A percentile compares a stretch with the other conserved stretches of the same genome.
phyloP scores from a whole-genome alignment of 2,113 vertebrate species.

The Trinectes maculatus region DNA sequence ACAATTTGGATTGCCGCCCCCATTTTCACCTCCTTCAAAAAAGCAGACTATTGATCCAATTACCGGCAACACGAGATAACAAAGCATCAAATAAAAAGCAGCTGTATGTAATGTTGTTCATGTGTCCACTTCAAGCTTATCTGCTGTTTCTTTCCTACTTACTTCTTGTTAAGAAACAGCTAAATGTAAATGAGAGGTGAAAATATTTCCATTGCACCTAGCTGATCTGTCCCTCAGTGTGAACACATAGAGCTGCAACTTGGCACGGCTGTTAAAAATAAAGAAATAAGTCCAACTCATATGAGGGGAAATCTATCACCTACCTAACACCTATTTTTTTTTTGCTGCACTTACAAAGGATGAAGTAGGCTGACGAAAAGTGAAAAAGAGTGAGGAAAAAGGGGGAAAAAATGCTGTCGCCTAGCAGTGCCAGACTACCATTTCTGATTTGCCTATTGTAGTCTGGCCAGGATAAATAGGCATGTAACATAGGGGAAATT shows the following conservation, averaged over 20 bases:
- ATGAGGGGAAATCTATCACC: neutral
- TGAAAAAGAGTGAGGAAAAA: conserved; percentile 20
- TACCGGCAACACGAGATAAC: conserved; percentile 30
- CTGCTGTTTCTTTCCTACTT: no score
- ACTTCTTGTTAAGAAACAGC: no score
- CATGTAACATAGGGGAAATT: conserved; percentile 30
- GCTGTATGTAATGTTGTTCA: neutral
- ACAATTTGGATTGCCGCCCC: conserved; percentile 25
- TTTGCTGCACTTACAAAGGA: conserved; percentile 16
- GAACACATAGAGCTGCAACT: conserved; percentile 24
- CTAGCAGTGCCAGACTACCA: conserved; percentile 30
- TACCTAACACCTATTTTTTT: conserved; percentile 14
- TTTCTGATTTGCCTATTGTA: conserved; percentile 42
- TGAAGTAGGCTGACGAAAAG: conserved; percentile 12
- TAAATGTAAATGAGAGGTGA: conserved; percentile 38
- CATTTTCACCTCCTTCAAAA: conserved; percentile 29
- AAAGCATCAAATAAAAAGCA: conserved; percentile 17
- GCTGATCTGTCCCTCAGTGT: conserved; percentile 14
- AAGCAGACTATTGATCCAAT: conserved; percentile 29
- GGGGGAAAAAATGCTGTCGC: conserved; percentile 43
- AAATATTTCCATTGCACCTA: conserved; percentile 28
- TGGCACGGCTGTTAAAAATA: conserved; percentile 8
- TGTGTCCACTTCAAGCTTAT: no score
- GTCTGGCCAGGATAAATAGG: conserved; percentile 43
- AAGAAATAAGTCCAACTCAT: neutral